Evolutionary conservation across 2,113 vertebrate genomes (phyloP), one percentile per base, ranked within the genome.

Genomic region (Gavialis gangeticus): DNA sequence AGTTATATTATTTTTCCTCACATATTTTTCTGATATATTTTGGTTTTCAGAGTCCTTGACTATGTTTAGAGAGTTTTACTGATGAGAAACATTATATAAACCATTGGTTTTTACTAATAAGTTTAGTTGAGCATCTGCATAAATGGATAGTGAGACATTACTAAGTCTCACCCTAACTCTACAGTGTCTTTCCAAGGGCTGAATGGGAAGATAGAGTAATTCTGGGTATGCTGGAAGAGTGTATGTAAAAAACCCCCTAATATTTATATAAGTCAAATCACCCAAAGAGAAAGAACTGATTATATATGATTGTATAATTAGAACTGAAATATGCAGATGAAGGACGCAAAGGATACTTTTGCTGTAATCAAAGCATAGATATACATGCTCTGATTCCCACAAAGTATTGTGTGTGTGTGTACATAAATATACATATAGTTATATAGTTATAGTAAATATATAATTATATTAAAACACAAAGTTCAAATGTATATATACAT

Each of bases 191-290:
- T 86, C 77, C 1, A 88, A 73, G 34, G 62, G 34, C 12, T 79
- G 19, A 94, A 56, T 84, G 16, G 80, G 60, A 96, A 94, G 55
- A 60, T 16, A 77, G 10, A 16, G 73, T 62, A 94, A 82, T 85
- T 80, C 86, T 34, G 18, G 81, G 37, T 37, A n/a, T 27, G 9
- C 19, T 91, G 13, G 22, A 87, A 55, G 3, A 37, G 60, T 66
- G 22, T 63, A 16, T 67, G 4, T 78, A 79, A 89, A 82, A 84
- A 73, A 12, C 83, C 86, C 10, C 91, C 75, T 89, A 90, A 60
- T 78, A 91, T 94, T 88, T 92, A 89, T 25, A 24, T 34, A 92
- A 88, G 4, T 57, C 28, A 94, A 67, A 46, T 66, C 82, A 93
- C 7, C 1, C 76, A 75, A 95, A 93, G 27, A 1, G 28, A 93